phyloP scores from a whole-genome alignment of 2,113 vertebrate species.

The Campylomormyrus numenius region DNA sequence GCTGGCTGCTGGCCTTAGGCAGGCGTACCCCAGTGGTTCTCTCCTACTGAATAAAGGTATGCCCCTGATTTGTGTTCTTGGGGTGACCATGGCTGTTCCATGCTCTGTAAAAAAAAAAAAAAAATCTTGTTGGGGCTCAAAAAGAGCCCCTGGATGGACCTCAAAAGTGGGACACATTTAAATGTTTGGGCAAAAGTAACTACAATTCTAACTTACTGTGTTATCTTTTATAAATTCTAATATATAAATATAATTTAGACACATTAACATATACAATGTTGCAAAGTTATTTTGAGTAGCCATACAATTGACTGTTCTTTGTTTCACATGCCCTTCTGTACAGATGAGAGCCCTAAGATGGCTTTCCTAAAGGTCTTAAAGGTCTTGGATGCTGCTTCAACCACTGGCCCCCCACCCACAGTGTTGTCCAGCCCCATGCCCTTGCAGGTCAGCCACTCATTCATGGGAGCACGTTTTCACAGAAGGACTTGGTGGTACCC shows the following conservation, averaged over 20 bases:
- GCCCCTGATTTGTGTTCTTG: background rate
- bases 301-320: background rate
- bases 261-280: background rate
- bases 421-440: background rate
- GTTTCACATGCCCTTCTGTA: background rate
- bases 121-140: background rate
- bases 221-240: background rate
- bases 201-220: background rate
- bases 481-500: conserved; percentile 22
- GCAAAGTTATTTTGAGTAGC: background rate
- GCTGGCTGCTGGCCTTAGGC: conserved; percentile 33
- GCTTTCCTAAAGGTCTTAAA: conserved; percentile 22
- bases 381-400: background rate
- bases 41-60: conserved; percentile 44
- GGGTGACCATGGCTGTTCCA: background rate
- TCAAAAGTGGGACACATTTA: background rate
- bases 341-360: conserved; percentile 26
- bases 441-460: conserved; percentile 4
- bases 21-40: conserved; percentile 27
- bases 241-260: background rate
- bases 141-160: background rate
- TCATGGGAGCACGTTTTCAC: conserved; percentile 19
- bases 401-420: background rate
- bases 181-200: background rate
- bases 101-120: background rate